Base-by-base conservation (phyloP, 2,797 vertebrate genomes). In the Ambastaia sidthimunki region DNA sequence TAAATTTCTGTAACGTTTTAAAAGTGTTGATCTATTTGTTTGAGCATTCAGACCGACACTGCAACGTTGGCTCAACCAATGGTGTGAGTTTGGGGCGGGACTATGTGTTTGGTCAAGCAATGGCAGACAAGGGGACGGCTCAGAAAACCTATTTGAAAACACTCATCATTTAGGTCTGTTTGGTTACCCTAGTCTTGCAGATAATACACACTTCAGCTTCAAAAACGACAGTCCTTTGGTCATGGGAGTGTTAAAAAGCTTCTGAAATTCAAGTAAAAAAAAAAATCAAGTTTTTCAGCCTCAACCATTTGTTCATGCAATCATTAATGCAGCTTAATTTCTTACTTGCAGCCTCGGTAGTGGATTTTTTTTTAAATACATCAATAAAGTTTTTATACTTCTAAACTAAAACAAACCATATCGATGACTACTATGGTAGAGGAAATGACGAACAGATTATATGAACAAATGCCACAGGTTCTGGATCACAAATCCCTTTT, bases 271-370 rank as follows among this genome's bases (percentile, higher is more conserved):
- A 79, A 79, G 59, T 72, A 18, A 54, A 25, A 18, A 54, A 25
- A 21, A 31, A n/a, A 63, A 44, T 74, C 28, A 50, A n/a, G 55
- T 31, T 59, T 37, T 52, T 65, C 31, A 37, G 31, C 31, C 28
- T 37, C 18, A 37, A 52, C 62, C 76, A 71, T 78, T 78, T 15
- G 9, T n/a, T 44, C 68, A 78, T 78, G 76, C 55, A 16, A 19
- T 63, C 76, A 37, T 44, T 37, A 7, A 6, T 60, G 54, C 31
- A n/a, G 9, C 37, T 37, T 19, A 37, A 76, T 67, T 59, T 69
- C 28, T 62, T 48, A 50, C 44, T 63, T 63, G 19, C 68, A 25
- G 57, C 3, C 50, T 62, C 44, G 71, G 41, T 5, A 37, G 10
- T 50, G 25, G 15, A 70, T 28, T 28, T 28, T 12, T 63, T 13